A percentile compares a stretch with the other conserved stretches of the same genome.
These are phyloP conservation scores for Caligus rogercresseyi DNA, from an alignment of 1,140 invertebrate genomes.

Conservation along the genomic window DNA sequence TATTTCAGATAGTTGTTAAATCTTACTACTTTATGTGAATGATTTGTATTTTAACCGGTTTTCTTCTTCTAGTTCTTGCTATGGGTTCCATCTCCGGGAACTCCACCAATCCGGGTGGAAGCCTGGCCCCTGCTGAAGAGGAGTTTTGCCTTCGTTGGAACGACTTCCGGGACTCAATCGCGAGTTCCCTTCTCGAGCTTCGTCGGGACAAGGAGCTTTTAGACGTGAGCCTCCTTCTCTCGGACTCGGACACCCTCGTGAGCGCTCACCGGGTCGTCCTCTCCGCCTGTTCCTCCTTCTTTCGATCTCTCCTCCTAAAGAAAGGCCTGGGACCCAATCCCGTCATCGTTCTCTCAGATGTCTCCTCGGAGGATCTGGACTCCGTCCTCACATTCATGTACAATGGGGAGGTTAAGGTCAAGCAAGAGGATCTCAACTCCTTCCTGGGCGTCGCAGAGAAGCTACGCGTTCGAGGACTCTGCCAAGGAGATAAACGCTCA, in stretches of 20 bases:
- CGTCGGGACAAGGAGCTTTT: constrained; percentile 7
- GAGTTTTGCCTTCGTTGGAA: constrained; percentile 4
- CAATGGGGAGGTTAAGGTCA: constrained; percentile 18
- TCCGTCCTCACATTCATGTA: constrained; percentile 18
- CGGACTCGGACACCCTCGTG: neutral
- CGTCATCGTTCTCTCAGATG: constrained; percentile 13
- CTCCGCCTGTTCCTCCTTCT: constrained; percentile 14
- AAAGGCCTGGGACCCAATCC: neutral
- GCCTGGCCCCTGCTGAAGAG: neutral
- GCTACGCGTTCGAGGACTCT: constrained; percentile 15
- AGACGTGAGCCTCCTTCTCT: neutral
- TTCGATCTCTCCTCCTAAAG: neutral
- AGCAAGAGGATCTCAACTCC: constrained; percentile 9
- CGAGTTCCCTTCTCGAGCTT: neutral
- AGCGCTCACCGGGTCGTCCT: constrained; percentile 11
- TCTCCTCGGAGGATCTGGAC: constrained; percentile 4
- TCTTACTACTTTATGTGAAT: too few relatives aligned
- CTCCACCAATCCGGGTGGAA: too few relatives aligned
- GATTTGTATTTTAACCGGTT: too few relatives aligned
- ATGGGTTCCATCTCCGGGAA: neutral
- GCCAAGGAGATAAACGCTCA: constrained; percentile 1
- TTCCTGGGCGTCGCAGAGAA: constrained; percentile 18
- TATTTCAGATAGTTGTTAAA: too few relatives aligned
- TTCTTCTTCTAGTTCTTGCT: neutral
- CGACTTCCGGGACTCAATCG: constrained; percentile 1